Conservation (phyloP, 2,113 vertebrate species). For the Aix galericulata region DNA sequence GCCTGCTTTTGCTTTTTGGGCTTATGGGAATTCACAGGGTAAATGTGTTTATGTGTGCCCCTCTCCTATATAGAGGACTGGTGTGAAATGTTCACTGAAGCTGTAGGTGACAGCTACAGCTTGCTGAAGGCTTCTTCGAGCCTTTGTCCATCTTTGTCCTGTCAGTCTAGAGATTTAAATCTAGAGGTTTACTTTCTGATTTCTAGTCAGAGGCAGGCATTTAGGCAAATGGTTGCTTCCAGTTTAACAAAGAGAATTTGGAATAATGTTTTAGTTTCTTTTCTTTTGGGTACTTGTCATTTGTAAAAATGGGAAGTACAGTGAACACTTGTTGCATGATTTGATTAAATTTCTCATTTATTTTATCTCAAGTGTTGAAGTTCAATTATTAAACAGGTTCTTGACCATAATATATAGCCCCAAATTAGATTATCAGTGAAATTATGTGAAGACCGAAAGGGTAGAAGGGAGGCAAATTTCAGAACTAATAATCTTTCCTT, state of each 20-base stretch:
- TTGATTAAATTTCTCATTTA: neutral
- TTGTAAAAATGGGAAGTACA: neutral
- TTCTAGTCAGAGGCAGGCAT: neutral
- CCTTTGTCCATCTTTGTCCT: neutral
- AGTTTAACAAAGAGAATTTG: neutral
- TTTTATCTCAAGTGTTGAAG: neutral
- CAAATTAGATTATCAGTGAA: neutral
- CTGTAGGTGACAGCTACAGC: neutral
- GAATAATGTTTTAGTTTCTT: neutral
- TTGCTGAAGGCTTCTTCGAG: neutral
- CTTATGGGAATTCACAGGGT: neutral
- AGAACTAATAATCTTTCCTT: neutral
- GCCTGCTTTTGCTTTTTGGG: neutral
- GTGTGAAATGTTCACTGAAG: neutral
- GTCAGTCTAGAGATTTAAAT: neutral
- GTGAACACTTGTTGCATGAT: neutral
- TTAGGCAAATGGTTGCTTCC: neutral
- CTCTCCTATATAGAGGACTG: neutral
- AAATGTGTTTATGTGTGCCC: neutral
- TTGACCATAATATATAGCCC: neutral
- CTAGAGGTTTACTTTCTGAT: neutral
- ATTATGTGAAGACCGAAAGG: neutral
- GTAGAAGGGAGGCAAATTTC: neutral
- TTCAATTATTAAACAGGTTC: neutral
- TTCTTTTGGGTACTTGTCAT: neutral